phyloP scores from a whole-genome alignment of 2,888 invertebrate species.

The Cephus runcator region DNA sequence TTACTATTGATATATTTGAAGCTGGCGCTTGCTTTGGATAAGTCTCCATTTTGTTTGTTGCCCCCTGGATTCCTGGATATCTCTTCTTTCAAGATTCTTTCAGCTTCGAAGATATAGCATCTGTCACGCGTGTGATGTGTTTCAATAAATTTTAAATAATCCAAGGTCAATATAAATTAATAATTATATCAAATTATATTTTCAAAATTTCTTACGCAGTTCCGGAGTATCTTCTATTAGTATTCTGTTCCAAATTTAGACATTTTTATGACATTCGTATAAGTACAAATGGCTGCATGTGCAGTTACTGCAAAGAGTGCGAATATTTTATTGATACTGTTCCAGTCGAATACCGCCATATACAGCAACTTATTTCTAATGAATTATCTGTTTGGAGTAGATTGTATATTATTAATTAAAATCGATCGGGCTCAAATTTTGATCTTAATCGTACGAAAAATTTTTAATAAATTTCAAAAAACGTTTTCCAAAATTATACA shows the following conservation, averaged over 20 bases:
- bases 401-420: not conserved
- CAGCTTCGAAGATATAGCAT: not conserved
- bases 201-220: not conserved
- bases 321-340: constrained; percentile 18
- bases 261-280: constrained; percentile 4
- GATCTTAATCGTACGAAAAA: not conserved
- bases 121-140: not conserved
- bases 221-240: not conserved
- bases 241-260: not conserved
- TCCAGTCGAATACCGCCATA: constrained; percentile 29
- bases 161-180: not conserved
- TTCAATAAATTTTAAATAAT: not conserved
- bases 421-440: not conserved
- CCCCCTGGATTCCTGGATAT: not conserved
- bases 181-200: not conserved
- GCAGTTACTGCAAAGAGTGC: constrained; percentile 17
- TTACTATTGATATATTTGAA: not conserved
- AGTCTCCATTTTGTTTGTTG: not conserved
- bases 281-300: constrained; percentile 21
- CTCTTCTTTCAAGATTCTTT: not conserved
- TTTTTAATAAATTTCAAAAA: not conserved
- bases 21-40: not conserved
- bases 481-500: not conserved
- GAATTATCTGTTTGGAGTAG: not conserved
- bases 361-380: not conserved